A percentile compares a stretch with the other conserved stretches of the same genome.
phyloP scores from a whole-genome alignment of 2,113 vertebrate genomes.

The Gracilinanus agilis region DNA sequence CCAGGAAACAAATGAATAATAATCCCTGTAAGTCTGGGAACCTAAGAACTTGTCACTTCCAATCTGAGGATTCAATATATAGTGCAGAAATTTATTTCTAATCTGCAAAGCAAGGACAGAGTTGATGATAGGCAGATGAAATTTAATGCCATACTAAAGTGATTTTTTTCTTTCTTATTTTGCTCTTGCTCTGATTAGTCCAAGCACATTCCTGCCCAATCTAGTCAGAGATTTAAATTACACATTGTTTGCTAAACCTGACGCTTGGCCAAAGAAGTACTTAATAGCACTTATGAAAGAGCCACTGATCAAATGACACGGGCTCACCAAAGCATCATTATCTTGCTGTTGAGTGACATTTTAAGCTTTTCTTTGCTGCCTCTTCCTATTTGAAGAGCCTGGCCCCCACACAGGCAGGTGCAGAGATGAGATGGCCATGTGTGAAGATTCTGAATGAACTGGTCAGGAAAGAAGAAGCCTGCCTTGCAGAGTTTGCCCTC shows the following conservation, averaged over 20 bases:
- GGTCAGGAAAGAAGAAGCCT: constrained; percentile 17
- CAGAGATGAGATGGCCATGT: constrained; percentile 51
- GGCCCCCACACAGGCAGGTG: background rate
- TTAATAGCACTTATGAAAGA: constrained; percentile 79
- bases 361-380: constrained; percentile 74
- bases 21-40: constrained; percentile 10
- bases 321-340: constrained; percentile 78
- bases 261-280: constrained; percentile 81
- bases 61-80: constrained; percentile 35
- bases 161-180: constrained; percentile 53
- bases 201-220: constrained; percentile 79
- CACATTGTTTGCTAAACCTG: constrained; percentile 81
- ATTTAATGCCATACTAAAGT: background rate
- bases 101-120: constrained; percentile 32
- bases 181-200: constrained; percentile 63
- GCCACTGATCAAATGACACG: constrained; percentile 79
- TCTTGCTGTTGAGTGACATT: constrained; percentile 80
- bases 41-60: constrained; percentile 21
- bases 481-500: constrained; percentile 14
- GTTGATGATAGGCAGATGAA: constrained; percentile 59
- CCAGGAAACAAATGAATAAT: background rate
- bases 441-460: constrained; percentile 33
- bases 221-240: constrained; percentile 80
- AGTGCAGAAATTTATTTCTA: background rate
- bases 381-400: constrained; percentile 72